Conservation (phyloP, 1,140 invertebrate genomes). For the Radopholus similis region DNA sequence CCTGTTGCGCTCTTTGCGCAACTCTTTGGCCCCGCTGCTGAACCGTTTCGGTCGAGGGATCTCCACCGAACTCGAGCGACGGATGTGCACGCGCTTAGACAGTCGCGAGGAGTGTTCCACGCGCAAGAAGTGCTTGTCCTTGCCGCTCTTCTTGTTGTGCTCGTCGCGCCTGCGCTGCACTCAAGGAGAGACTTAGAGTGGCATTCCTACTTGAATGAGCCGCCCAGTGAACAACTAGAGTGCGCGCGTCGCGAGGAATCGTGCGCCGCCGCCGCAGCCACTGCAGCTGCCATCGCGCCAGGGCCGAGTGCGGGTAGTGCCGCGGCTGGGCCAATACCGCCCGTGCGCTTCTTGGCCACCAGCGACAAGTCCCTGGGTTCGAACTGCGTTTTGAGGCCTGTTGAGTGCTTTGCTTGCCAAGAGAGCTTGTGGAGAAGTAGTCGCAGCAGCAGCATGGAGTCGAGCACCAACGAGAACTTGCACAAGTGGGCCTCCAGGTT, state of each 20-base stretch:
- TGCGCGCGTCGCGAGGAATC: slow-evolving; percentile 37
- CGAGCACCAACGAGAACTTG: slow-evolving; percentile 56
- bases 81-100: slow-evolving; percentile 55
- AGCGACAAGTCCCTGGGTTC: slow-evolving; percentile 45
- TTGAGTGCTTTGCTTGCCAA: slow-evolving; percentile 23
- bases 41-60: slow-evolving; percentile 57
- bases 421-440: slow-evolving; percentile 55
- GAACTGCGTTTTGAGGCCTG: not conserved
- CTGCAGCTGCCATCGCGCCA: not conserved
- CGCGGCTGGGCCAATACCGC: slow-evolving; percentile 10
- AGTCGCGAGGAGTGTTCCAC: slow-evolving; percentile 48
- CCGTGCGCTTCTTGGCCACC: slow-evolving; percentile 38
- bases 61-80: slow-evolving; percentile 57
- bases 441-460: slow-evolving; percentile 55
- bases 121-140: slow-evolving; percentile 54
- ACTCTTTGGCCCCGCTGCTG: slow-evolving; percentile 57
- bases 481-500: slow-evolving; percentile 57
- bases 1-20: slow-evolving; percentile 48
- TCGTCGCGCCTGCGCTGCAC: slow-evolving; percentile 44
- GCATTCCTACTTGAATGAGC: slow-evolving; percentile 39
- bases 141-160: slow-evolving; percentile 23
- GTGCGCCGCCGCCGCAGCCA: not conserved
- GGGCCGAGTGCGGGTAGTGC: too few species aligned
- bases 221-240: slow-evolving; percentile 52
- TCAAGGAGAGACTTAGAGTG: not conserved